These are phyloP conservation scores for Ceyx margarethae DNA, from an alignment of 2,113 vertebrate genomes.

Conservation along the genomic window DNA sequence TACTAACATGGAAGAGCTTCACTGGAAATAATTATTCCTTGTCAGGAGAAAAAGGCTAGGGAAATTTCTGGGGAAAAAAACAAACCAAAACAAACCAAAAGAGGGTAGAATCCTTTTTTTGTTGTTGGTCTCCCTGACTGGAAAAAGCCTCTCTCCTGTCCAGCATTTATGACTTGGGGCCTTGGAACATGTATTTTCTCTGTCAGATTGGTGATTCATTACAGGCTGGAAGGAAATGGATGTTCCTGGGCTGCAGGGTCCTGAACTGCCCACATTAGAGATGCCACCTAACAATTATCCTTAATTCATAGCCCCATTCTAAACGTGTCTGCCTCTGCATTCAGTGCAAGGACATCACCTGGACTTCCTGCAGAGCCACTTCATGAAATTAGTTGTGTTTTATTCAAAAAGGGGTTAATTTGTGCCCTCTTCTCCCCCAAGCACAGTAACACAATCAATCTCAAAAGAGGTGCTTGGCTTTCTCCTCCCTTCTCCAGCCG, in stretches of 20 bases:
- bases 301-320: not conserved
- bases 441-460: slow-evolving; percentile 19
- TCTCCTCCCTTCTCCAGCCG: slow-evolving; percentile 3
- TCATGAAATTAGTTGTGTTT: not conserved
- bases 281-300: not conserved
- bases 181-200: not conserved
- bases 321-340: not conserved
- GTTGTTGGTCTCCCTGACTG: not conserved
- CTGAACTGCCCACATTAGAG: not conserved
- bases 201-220: not conserved
- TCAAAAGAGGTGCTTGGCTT: slow-evolving; percentile 6
- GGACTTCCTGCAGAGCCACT: not conserved
- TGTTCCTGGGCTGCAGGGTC: not conserved
- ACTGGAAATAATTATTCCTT: not conserved
- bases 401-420: slow-evolving; percentile 22
- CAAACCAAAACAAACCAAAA: not conserved
- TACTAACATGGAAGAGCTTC: not conserved
- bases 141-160: not conserved
- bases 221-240: not conserved
- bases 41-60: not conserved
- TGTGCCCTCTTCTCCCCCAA: not conserved
- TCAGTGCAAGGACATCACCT: not conserved
- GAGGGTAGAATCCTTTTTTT: not conserved
- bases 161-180: not conserved
- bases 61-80: not conserved